Evolutionary conservation across 2,888 invertebrate genomes (phyloP), one percentile per base, ranked within the genome.

Genomic region (Scaptomyza parva): DNA sequence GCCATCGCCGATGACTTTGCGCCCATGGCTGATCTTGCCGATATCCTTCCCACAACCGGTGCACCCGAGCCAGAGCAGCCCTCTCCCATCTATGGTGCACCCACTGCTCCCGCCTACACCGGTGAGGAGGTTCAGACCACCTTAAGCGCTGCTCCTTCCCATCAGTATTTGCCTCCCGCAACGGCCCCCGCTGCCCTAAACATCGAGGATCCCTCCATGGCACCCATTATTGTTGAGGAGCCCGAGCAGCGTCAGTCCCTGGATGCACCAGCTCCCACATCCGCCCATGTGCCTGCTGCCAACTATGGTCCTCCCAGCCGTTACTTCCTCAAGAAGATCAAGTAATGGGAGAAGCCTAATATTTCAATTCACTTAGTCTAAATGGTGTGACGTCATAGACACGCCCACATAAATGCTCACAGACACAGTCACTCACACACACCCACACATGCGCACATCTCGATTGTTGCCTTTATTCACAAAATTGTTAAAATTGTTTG

Each of bases 241-340:
- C 57, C 67, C n/a, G 83, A 82, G 30, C 82, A 85, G 66, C 76
- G 71, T 6, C 81, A 66, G 45, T 17, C 50, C 18, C 41, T 73
- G 0, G 78, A 77, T 41, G 74, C 74, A 17, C 57, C 70, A 9
- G 59, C 61, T 4, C 55, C 72, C 20, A 41, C 50, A 1, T 28
- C 63, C 20, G 47, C 54, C 20, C 83, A 69, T 28, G 66, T 78
- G 60, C 91, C 91, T 52, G 84, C 89, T 60, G 89, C 93, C 84
- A 93, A 92, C 73, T 95, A 95, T 92, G 95, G 95, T 68, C 93
- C 94, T 88, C 95, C 95, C 88, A 94, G 93, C 71, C 94, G 93
- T 88, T 94, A 79, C 68, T 88, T 85, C 62, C 70, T 88, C 50
- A 89, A 90, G 74, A 90, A 82, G 69, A 44, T 66, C 40, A 77